Conservation (phyloP, 2,888 invertebrate genomes). For the Zootermopsis nevadensis region DNA sequence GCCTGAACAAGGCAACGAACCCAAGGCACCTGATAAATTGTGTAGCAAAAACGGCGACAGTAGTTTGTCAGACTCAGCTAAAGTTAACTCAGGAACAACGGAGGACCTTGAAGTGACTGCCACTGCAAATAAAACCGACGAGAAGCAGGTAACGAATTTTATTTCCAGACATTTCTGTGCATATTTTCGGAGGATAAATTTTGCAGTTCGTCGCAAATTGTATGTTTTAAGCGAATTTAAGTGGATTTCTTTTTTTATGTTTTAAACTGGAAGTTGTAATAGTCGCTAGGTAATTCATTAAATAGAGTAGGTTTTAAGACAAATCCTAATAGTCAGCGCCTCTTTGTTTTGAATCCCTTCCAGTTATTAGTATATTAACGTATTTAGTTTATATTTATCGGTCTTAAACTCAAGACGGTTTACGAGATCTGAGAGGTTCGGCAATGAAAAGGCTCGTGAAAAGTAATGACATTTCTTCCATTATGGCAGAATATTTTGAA, state of each 20-base stretch:
- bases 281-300: neutral
- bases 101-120: slow-evolving; percentile 50
- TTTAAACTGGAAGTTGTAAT: neutral
- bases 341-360: neutral
- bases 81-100: slow-evolving; percentile 47
- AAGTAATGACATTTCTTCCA: neutral
- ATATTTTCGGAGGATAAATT: slow-evolving; percentile 15
- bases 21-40: slow-evolving; percentile 78
- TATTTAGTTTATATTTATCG: neutral
- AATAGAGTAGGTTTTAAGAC: neutral
- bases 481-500: neutral
- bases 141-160: slow-evolving; percentile 52
- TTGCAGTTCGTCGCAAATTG: neutral
- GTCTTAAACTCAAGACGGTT: neutral
- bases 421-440: neutral
- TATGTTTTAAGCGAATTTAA: neutral
- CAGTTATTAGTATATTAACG: neutral
- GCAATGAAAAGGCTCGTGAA: neutral
- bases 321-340: neutral
- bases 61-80: slow-evolving; percentile 46
- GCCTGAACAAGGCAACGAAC: slow-evolving; percentile 81
- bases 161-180: neutral
- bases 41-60: slow-evolving; percentile 62
- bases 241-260: neutral
- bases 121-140: slow-evolving; percentile 50